Evolutionary conservation across 2,797 vertebrate genomes (phyloP).

Genomic region (Peromyscus eremicus): DNA sequence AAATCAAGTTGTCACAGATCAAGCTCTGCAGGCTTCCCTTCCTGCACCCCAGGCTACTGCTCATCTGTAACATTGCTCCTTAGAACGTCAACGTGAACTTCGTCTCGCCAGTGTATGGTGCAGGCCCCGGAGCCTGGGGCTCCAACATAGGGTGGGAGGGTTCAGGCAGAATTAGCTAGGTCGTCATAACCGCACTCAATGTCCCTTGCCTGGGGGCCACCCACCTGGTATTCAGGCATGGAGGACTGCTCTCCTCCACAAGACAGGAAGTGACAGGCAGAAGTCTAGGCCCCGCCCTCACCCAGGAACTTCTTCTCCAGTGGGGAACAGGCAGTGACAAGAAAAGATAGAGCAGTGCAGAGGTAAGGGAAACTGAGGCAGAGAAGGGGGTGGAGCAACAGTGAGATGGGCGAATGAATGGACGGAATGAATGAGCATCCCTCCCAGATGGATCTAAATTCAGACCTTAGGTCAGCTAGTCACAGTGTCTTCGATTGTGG

Average conservation of each 20-base stretch:
- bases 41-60: neutral
- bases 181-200: neutral
- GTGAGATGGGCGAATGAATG: neutral
- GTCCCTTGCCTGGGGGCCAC: neutral
- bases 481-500: neutral
- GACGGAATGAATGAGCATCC: too few relatives aligned
- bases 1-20: neutral
- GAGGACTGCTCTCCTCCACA: fast-evolving
- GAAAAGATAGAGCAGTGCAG: neutral
- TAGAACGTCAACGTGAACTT: fast-evolving
- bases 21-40: neutral
- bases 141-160: neutral
- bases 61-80: neutral
- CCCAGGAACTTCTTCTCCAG: neutral
- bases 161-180: neutral
- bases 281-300: neutral
- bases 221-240: neutral
- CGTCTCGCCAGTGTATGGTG: fast-evolving
- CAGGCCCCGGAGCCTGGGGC: too few relatives aligned
- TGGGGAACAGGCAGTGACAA: neutral
- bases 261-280: neutral
- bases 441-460: neutral
- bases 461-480: neutral
- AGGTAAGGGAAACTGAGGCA: neutral
- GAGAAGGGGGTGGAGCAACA: neutral